Base-by-base conservation (phyloP, 2,888 invertebrate genomes). In the Drosophila borealis region DNA sequence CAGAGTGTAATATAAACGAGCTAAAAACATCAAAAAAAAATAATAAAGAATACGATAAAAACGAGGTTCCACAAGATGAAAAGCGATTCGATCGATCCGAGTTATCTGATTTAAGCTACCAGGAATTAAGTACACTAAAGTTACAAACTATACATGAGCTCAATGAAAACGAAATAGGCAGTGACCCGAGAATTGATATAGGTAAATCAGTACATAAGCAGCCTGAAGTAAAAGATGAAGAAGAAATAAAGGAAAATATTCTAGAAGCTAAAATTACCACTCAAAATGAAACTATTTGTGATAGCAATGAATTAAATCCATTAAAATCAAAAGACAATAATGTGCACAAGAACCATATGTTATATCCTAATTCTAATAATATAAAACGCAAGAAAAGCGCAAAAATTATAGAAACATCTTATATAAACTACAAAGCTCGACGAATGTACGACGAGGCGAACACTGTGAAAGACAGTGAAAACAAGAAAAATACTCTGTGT, bases 81-180 rank as follows among this genome's bases (percentile, higher is more conserved):
- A 51, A 34, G 2, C 45, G 75, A 5, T 42, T 46, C 1, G 50
- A 50, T 36, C 57, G 67, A 11, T 44, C 36, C 4, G 62, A 51
- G 17, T n/a, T 29, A 29, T 29, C 25, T 0, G 80, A 74, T 41
- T 29, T 66, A 5, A 69, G 50, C 3, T 85, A 70, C 41, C 59
- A 62, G n/a, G 72, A 78, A 17, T 48, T 51, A 4, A 51, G 59
- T 6, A 29, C 36, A 4, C 45, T 68, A 4, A 82, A 85, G 39
- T 37, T 84, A 13, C 87, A 84, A 60, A 84, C 84, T 8, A 84
- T 84, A 9, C 70, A 76, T 14, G 84, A 84, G 44, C 66, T 78
- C 2, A 87, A 84, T 60, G 84, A 84, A 62, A 74, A 56, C 48
- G 80, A 80, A 50, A 48, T 41, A 0, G 33, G 17, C 19, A 67